Percentiles rank a stretch among this genome's conserved stretches.
These are phyloP conservation scores for Halcyon chelicuti DNA, from an alignment of 2,797 vertebrate species.

Conservation along the genomic window DNA sequence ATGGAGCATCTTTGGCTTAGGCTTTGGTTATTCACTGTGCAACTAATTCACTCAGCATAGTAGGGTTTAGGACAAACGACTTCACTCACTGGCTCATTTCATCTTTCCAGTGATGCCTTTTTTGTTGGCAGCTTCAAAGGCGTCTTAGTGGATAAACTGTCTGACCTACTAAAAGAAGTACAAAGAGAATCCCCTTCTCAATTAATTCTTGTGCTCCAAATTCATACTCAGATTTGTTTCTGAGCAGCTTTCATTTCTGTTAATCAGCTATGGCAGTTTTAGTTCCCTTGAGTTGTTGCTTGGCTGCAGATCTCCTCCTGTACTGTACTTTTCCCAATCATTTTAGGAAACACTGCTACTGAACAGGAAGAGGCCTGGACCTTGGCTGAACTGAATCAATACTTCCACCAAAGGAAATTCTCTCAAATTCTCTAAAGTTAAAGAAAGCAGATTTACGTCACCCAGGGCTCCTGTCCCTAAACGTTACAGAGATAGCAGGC, in stretches of 20 bases:
- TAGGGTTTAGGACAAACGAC: background rate
- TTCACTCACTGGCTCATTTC: background rate
- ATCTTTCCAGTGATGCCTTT: conserved; percentile 28
- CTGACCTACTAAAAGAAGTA: conserved; percentile 70
- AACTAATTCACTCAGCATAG: background rate
- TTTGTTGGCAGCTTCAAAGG: conserved; percentile 65
- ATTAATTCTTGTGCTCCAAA: conserved; percentile 65
- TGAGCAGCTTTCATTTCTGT: conserved; percentile 66
- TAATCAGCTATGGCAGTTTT: conserved; percentile 68
- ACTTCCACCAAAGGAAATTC: background rate
- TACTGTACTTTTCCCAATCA: background rate
- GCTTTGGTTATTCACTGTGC: background rate
- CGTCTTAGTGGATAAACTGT: conserved; percentile 64
- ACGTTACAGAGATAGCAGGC: background rate
- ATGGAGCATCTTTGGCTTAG: background rate
- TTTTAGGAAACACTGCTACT: background rate
- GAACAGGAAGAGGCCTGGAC: background rate
- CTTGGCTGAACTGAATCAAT: background rate
- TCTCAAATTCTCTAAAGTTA: background rate
- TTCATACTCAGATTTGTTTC: conserved; percentile 63
- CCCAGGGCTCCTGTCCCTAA: background rate
- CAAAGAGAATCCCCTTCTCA: conserved; percentile 71
- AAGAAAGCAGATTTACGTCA: background rate
- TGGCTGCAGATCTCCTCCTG: conserved; percentile 29
- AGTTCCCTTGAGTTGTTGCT: conserved; percentile 50